Evolutionary conservation across 2,888 invertebrate species (phyloP), one percentile per base, ranked within the genome.

Genomic region (Thalpophila matura): DNA sequence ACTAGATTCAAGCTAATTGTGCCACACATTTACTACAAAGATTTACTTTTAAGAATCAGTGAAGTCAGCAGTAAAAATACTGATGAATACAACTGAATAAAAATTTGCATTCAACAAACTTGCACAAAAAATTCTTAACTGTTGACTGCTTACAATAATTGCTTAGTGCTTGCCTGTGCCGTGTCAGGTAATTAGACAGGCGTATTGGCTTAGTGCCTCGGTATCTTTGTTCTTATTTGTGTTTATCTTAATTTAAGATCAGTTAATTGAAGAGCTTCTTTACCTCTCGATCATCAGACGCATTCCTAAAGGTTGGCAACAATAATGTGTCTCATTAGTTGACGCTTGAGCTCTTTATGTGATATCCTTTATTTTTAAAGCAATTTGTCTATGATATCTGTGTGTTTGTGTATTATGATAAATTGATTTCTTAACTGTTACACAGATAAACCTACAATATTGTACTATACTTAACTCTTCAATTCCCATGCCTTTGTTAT

Each of bases 141-240:
- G 26, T 40, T 69, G 63, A 50, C 40, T 70, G 53, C 56, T 54
- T 57, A 9, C 1, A 6, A 42, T 73, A 70, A 70, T 71, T 59
- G 51, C 43, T 50, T 49, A 10, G 0, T 60, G 57, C 24, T 49
- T 12, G 33, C 9, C 18, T 40, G 4, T 5, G 40, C 33, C 0
- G 40, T 62, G 38, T 51, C 16, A 20, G 27, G 10, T 59, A 69
- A 56, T 74, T 61, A 70, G 40, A 51, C 31, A 37, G 14, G 4
- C n/a, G 27, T 58, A 54, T 54, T 12, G 16, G 14, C 6, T 45
- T 24, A 14, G 35, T 42, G 22, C 9, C 10, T 40, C 1, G 0
- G 18, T 49, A 42, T 33, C 10, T 18, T 56, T 4, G 0, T 20
- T 35, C 5, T 31, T n/a, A 31, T 14, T 20, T 16, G 2, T 6